Percentiles rank a stretch among this genome's conserved stretches.
These are phyloP conservation scores for Asteroscopus sphinx DNA, from an alignment of 2,888 invertebrate genomes.

Conservation along the genomic window DNA sequence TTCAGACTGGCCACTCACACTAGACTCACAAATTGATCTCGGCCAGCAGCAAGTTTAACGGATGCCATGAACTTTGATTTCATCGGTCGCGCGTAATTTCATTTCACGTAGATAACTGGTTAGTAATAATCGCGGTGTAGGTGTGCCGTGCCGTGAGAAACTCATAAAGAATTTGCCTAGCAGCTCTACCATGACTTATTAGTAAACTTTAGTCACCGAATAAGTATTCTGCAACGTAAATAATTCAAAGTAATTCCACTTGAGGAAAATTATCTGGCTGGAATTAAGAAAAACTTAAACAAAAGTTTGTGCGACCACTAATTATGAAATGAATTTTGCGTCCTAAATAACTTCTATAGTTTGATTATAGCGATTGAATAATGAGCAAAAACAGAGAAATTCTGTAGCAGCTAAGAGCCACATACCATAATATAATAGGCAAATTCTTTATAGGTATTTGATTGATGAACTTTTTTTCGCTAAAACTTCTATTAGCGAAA, in stretches of 20 bases:
- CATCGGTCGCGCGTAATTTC: conserved; percentile 37
- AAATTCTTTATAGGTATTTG: too few relatives aligned
- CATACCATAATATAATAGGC: too few relatives aligned
- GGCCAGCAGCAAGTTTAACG: conserved; percentile 13
- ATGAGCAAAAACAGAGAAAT: too few relatives aligned
- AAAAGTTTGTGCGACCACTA: too few relatives aligned
- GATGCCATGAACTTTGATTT: conserved; percentile 35
- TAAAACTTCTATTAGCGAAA: too few relatives aligned
- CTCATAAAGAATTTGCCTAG: conserved; percentile 27
- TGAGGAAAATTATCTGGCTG: neutral
- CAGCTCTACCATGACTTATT: conserved; percentile 24
- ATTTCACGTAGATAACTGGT: conserved; percentile 41
- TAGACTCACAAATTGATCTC: conserved; percentile 9
- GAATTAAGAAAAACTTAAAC: too few relatives aligned
- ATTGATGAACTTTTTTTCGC: too few relatives aligned
- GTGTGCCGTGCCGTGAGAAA: conserved; percentile 51
- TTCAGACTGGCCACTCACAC: conserved; percentile 6
- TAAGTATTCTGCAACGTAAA: neutral
- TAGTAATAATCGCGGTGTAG: conserved; percentile 25
- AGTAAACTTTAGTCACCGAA: conserved; percentile 1
- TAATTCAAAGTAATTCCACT: neutral
- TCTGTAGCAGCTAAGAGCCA: too few relatives aligned
- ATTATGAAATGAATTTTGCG: too few relatives aligned
- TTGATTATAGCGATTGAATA: too few relatives aligned
- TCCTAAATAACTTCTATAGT: too few relatives aligned